A percentile compares a stretch with the other conserved stretches of the same genome.
These are phyloP conservation scores for Whitmania pigra DNA, from an alignment of 1,140 invertebrate species.

Conservation along the genomic window DNA sequence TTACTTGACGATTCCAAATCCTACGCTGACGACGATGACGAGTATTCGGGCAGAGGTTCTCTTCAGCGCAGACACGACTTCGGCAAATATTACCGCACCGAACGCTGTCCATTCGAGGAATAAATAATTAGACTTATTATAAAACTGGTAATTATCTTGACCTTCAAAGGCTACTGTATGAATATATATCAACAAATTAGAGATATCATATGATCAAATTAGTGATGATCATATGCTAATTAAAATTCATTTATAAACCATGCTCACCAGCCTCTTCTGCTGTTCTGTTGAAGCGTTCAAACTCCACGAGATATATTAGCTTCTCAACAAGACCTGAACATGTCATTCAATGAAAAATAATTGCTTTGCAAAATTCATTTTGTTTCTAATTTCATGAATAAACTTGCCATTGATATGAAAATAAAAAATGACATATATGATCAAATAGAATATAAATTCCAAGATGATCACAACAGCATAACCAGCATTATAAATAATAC, in stretches of 20 bases:
- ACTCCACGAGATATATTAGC: no score
- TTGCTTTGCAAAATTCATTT: no score
- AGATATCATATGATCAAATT: no score
- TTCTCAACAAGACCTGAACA: no score
- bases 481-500: neutral
- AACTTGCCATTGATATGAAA: no score
- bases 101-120: constrained; percentile 39
- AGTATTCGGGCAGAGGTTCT: constrained; percentile 76
- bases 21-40: constrained; percentile 80
- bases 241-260: no score
- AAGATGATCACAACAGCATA: neutral
- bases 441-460: no score
- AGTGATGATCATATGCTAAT: neutral
- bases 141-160: neutral
- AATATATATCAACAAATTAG: neutral
- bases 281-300: no score
- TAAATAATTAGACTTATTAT: neutral
- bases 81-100: constrained; percentile 62
- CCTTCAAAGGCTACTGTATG: neutral
- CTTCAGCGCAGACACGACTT: constrained; percentile 76
- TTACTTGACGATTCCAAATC: constrained; percentile 88
- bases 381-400: no score
- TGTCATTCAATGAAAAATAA: no score
- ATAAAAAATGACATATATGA: no score
- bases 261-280: no score